Percentiles rank a stretch among this genome's conserved stretches.
phyloP scores from a whole-genome alignment of 2,113 vertebrate genomes.

The Polypterus senegalus region DNA sequence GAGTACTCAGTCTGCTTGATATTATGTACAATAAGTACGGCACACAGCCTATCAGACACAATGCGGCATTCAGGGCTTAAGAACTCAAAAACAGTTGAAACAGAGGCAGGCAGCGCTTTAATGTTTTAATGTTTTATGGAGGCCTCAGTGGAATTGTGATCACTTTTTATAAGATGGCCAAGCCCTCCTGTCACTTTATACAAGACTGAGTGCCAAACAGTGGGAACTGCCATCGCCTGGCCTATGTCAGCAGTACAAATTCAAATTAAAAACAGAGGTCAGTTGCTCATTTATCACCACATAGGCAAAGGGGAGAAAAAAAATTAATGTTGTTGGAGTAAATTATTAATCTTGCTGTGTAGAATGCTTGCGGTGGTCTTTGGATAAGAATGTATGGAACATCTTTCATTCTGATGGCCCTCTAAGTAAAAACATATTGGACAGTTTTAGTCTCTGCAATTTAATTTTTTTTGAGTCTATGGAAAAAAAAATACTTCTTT shows the following conservation, averaged over 20 bases:
- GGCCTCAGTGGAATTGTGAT: conserved; percentile 14
- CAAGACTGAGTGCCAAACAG: conserved; percentile 27
- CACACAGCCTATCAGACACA: no score
- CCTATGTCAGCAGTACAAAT: conserved; percentile 33
- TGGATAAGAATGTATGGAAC: background rate
- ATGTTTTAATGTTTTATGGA: no score
- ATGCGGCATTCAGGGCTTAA: no score
- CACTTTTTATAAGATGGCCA: conserved; percentile 34
- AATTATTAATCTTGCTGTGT: conserved; percentile 36
- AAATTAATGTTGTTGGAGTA: conserved; percentile 29
- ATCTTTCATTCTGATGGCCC: conserved; percentile 1
- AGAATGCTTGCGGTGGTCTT: background rate
- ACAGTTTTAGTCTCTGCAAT: conserved; percentile 19
- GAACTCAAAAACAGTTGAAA: no score
- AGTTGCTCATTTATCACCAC: conserved; percentile 40
- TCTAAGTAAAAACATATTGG: conserved; percentile 1
- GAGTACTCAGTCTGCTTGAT: no score
- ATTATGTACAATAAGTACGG: no score
- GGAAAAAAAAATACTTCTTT: conserved; percentile 27
- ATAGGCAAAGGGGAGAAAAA: conserved; percentile 25
- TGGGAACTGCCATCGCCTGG: conserved; percentile 33
- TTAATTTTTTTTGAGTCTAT: conserved; percentile 12
- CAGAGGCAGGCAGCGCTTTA: no score
- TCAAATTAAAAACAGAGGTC: conserved; percentile 42
- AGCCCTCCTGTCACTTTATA: conserved; percentile 20